phyloP scores from a whole-genome alignment of 2,888 invertebrate genomes.

The Drosophila quinaria region DNA sequence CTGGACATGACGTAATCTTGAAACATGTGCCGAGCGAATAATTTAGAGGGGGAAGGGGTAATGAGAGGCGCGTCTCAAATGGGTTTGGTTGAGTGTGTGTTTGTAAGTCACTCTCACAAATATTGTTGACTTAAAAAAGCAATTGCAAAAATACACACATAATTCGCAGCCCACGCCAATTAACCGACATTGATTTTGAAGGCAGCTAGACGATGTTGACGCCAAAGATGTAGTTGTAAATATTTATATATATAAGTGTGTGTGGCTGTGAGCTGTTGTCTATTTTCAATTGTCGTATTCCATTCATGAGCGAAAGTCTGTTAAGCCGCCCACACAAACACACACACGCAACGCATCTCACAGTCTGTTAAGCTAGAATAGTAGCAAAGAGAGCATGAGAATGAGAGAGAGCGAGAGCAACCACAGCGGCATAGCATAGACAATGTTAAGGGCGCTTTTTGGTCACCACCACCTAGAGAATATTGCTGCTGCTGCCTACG shows the following conservation, averaged over 20 bases:
- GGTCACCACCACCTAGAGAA: conserved; percentile 11
- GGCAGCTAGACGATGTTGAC: conserved; percentile 51
- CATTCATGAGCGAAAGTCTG: conserved; percentile 61
- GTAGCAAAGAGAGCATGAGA: conserved; percentile 21
- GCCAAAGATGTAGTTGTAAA: conserved; percentile 16
- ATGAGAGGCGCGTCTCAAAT: conserved; percentile 52
- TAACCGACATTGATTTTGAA: conserved; percentile 75
- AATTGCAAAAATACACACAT: conserved; percentile 31
- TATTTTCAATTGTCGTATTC: conserved; percentile 32
- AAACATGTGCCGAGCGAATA: conserved; percentile 35
- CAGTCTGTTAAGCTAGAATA: conserved; percentile 35
- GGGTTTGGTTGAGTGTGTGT: neutral
- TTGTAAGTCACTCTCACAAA: conserved; percentile 26
- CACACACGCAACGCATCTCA: conserved; percentile 8
- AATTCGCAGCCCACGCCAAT: conserved; percentile 61
- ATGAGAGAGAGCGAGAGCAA: conserved; percentile 11
- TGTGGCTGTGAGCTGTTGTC: conserved; percentile 43
- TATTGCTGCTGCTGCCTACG: conserved; percentile 58
- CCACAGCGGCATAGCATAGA: conserved; percentile 37
- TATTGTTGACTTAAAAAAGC: conserved; percentile 43
- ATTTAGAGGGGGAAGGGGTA: conserved; percentile 1
- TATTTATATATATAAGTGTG: neutral
- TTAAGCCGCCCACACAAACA: conserved; percentile 33
- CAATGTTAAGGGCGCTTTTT: conserved; percentile 57
- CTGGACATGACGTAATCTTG: conserved; percentile 70